Evolutionary conservation across 1,140 invertebrate genomes (phyloP).

Genomic region (Diabrotica undecimpunctata): DNA sequence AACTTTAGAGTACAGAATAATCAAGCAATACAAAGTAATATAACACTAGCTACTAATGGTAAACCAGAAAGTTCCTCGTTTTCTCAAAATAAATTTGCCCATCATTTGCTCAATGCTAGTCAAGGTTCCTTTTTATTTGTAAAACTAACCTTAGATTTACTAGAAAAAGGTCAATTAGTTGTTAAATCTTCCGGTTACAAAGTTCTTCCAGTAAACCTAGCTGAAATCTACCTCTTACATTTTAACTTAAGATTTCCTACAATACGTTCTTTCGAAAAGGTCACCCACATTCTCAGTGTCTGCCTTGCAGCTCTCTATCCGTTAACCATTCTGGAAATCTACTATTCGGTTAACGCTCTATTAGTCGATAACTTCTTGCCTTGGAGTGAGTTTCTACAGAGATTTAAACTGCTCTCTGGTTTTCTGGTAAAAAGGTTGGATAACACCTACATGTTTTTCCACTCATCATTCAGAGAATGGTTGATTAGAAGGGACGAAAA

Average conservation of each 20-base stretch:
- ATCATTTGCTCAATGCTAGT: slow-evolving; percentile 77
- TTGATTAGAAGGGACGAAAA: slow-evolving; percentile 85
- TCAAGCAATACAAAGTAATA: slow-evolving; percentile 77
- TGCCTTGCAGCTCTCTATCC: slow-evolving; percentile 89
- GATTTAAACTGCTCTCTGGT: slow-evolving; percentile 77
- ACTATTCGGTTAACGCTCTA: slow-evolving; percentile 87
- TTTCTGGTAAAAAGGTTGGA: slow-evolving; percentile 86
- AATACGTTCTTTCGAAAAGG: slow-evolving; percentile 83
- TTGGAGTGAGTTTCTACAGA: slow-evolving; percentile 86
- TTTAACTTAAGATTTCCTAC: slow-evolving; percentile 93
- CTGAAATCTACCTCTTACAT: slow-evolving; percentile 88
- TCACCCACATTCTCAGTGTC: slow-evolving; percentile 79
- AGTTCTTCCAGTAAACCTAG: slow-evolving; percentile 85
- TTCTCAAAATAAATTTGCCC: slow-evolving; percentile 72
- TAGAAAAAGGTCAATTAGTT: slow-evolving; percentile 88
- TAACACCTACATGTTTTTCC: slow-evolving; percentile 94
- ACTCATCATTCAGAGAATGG: slow-evolving; percentile 96
- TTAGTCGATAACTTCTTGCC: slow-evolving; percentile 71
- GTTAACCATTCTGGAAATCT: slow-evolving; percentile 85
- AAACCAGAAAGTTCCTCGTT: slow-evolving; percentile 63
- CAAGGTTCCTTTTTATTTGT: slow-evolving; percentile 89
- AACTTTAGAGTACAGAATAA: slow-evolving; percentile 75
- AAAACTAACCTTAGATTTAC: slow-evolving; percentile 88
- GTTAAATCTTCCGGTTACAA: slow-evolving; percentile 91
- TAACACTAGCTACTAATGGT: slow-evolving; percentile 66